Evolutionary conservation across 2,888 invertebrate species (phyloP).

Genomic region (Lasioglossum malachurum): DNA sequence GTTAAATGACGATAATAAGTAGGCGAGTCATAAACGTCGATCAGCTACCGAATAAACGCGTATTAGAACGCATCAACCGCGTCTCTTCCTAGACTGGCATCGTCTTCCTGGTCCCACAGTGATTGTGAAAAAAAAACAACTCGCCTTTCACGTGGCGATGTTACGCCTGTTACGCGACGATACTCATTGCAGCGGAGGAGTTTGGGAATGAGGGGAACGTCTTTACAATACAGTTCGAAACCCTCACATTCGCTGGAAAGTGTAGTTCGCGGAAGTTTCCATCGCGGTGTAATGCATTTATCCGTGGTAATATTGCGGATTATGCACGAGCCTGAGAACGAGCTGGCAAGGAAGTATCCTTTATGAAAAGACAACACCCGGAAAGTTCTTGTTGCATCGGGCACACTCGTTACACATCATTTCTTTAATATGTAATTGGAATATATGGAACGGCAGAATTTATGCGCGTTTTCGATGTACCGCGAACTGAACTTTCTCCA

Average conservation of each 20-base stretch:
- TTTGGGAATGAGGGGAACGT: conserved; percentile 61
- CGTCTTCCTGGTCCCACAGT: conserved; percentile 51
- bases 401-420: background rate
- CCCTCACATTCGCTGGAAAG: conserved; percentile 64
- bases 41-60: background rate
- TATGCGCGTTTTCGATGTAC: background rate
- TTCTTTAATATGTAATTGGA: background rate
- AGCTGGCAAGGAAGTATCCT: conserved; percentile 47
- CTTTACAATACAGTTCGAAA: conserved; percentile 64
- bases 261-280: conserved; percentile 66
- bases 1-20: background rate
- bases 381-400: conserved; percentile 26
- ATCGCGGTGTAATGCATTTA: conserved; percentile 59
- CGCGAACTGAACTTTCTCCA: background rate
- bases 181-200: conserved; percentile 18
- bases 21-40: conserved; percentile 20
- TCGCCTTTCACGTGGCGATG: conserved; percentile 50
- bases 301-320: conserved; percentile 47
- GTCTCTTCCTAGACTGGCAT: background rate
- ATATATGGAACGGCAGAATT: background rate
- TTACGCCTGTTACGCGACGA: conserved; percentile 42
- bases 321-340: conserved; percentile 55
- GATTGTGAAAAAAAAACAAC: conserved; percentile 34
- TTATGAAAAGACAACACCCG: conserved; percentile 22
- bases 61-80: conserved; percentile 3